These are phyloP conservation scores for Echiichthys vipera DNA, from an alignment of 2,797 vertebrate genomes.

Conservation along the genomic window DNA sequence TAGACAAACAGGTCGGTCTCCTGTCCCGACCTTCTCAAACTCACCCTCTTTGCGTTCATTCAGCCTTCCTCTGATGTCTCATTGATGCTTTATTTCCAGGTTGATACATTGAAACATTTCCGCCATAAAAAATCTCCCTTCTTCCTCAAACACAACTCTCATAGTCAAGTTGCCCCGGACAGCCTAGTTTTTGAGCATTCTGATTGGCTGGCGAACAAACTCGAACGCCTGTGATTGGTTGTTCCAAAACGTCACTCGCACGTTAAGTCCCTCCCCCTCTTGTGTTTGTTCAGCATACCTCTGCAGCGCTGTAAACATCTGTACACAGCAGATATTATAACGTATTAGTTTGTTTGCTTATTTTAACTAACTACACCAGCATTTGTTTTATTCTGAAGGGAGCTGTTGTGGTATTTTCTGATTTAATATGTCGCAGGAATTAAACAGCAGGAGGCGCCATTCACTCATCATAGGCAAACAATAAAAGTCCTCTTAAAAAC, in stretches of 20 bases:
- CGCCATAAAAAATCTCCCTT: constrained; percentile 17
- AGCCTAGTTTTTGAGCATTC: not conserved
- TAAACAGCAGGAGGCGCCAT: constrained; percentile 53
- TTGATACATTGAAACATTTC: constrained; percentile 11
- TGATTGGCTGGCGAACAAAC: constrained; percentile 69
- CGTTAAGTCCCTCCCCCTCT: constrained; percentile 34
- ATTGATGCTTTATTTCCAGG: not conserved
- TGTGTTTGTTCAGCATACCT: not conserved
- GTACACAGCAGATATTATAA: too few species aligned
- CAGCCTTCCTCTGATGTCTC: not conserved
- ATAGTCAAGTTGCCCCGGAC: constrained; percentile 70
- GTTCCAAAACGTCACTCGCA: constrained; percentile 34
- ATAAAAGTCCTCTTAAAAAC: not conserved
- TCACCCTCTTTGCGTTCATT: constrained; percentile 32
- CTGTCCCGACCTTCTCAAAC: constrained; percentile 33
- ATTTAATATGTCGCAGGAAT: not conserved
- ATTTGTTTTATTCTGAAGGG: constrained; percentile 8
- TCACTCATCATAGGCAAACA: not conserved
- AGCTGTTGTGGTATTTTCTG: constrained; percentile 32
- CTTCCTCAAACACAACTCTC: constrained; percentile 43
- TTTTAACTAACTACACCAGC: constrained; percentile 18
- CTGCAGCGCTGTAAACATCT: constrained; percentile 19
- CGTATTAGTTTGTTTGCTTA: not conserved
- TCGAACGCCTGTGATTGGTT: constrained; percentile 63
- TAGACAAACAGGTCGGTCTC: not conserved